Conservation (phyloP, 2,888 invertebrate genomes). For the Lordiphosa fenestrarum region DNA sequence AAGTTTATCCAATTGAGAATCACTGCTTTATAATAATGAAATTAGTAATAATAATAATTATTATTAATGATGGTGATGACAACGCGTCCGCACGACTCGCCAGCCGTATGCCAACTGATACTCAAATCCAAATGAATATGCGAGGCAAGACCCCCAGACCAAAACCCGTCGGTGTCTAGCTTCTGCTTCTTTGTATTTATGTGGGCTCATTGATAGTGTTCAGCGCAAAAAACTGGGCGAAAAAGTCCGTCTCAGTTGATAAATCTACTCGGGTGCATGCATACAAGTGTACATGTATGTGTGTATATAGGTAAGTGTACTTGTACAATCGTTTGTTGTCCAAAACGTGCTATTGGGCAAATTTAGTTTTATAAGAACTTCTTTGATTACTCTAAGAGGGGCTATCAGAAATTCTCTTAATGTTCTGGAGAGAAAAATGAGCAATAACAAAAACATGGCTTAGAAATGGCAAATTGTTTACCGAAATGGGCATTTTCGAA, state of each 20-base stretch:
- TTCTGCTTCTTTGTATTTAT: slow-evolving; percentile 29
- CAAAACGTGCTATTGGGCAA: too few relatives aligned
- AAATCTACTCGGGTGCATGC: slow-evolving; percentile 21
- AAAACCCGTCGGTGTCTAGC: slow-evolving; percentile 18
- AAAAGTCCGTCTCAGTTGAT: slow-evolving; percentile 46
- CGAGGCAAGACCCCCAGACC: slow-evolving; percentile 34
- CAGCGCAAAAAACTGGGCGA: slow-evolving; percentile 20
- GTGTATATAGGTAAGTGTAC: neutral
- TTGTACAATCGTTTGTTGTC: too few relatives aligned
- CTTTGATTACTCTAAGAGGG: too few relatives aligned
- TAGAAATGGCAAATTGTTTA: too few relatives aligned
- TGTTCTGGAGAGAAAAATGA: too few relatives aligned
- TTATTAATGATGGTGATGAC: slow-evolving; percentile 6
- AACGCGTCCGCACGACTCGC: slow-evolving; percentile 35
- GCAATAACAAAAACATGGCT: too few relatives aligned
- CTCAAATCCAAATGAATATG: slow-evolving; percentile 25
- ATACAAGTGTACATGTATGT: slow-evolving; percentile 10
- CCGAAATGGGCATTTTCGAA: too few relatives aligned
- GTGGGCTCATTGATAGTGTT: slow-evolving; percentile 44
- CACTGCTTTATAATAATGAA: too few relatives aligned
- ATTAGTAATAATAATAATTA: slow-evolving; percentile 1
- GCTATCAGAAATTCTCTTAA: too few relatives aligned
- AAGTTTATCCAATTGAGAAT: slow-evolving; percentile 16
- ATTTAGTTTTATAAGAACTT: too few relatives aligned
- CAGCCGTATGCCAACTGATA: slow-evolving; percentile 49